These are phyloP conservation scores for Lampris incognitus DNA, from an alignment of 2,113 vertebrate genomes.

Conservation along the genomic window DNA sequence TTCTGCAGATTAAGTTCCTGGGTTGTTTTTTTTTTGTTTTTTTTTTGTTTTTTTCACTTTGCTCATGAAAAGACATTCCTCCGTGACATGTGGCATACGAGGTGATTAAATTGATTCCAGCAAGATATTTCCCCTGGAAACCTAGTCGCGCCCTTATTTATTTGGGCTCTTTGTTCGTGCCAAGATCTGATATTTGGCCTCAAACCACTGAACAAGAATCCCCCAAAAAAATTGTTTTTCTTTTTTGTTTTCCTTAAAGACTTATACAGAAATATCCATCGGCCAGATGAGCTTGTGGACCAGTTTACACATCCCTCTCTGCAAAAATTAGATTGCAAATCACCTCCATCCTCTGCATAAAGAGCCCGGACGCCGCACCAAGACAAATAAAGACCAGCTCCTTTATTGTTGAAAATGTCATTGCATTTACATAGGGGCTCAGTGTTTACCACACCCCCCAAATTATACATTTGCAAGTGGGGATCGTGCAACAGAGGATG, in stretches of 20 bases:
- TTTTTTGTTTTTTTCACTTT: not conserved
- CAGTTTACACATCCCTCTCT: slow-evolving; percentile 63
- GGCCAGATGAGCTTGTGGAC: slow-evolving; percentile 64
- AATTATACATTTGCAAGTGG: slow-evolving; percentile 56
- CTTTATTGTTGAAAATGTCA: slow-evolving; percentile 71
- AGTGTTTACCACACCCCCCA: slow-evolving; percentile 44
- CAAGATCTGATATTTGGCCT: slow-evolving; percentile 48
- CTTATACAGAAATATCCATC: slow-evolving; percentile 41
- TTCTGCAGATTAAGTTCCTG: slow-evolving; percentile 30
- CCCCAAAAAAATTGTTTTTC: slow-evolving; percentile 51
- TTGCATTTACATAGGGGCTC: slow-evolving; percentile 67
- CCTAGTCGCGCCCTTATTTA: slow-evolving; percentile 48
- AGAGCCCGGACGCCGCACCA: slow-evolving; percentile 47
- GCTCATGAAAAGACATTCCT: slow-evolving; percentile 58
- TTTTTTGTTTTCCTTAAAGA: no score
- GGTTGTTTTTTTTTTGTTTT: no score
- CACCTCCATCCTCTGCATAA: slow-evolving; percentile 40
- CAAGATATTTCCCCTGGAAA: slow-evolving; percentile 57
- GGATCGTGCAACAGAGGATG: slow-evolving; percentile 50
- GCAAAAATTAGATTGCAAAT: slow-evolving; percentile 62
- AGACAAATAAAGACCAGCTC: slow-evolving; percentile 62
- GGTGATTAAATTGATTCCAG: slow-evolving; percentile 73
- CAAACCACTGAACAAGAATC: slow-evolving; percentile 64
- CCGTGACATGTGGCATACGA: slow-evolving; percentile 50
- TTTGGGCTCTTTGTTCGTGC: slow-evolving; percentile 50